These are phyloP conservation scores for Rhinopithecus roxellana DNA, from an alignment of 2,113 vertebrate genomes.

Conservation along the genomic window DNA sequence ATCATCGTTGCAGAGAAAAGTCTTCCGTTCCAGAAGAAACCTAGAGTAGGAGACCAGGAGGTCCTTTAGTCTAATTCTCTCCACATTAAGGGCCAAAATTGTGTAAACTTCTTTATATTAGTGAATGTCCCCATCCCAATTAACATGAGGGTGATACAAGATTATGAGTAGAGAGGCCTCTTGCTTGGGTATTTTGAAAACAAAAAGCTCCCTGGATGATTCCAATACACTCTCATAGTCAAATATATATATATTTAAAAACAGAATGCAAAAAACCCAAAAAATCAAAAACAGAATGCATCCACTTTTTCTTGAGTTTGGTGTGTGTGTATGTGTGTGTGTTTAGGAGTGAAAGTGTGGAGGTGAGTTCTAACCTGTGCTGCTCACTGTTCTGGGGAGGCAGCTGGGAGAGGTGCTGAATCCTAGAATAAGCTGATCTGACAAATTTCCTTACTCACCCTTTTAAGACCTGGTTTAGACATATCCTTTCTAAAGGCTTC, in stretches of 20 bases:
- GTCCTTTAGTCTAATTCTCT: not conserved
- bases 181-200: not conserved
- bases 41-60: not conserved
- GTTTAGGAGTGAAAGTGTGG: not conserved
- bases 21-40: not conserved
- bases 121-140: not conserved
- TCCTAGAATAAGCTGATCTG: not conserved
- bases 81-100: not conserved
- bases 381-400: not conserved
- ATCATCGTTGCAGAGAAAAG: not conserved
- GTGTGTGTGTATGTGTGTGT: not conserved
- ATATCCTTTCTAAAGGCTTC: not conserved
- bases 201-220: not conserved
- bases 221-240: not conserved
- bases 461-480: not conserved
- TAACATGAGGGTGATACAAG: not conserved
- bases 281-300: not conserved
- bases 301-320: not conserved
- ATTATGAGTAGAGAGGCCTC: not conserved
- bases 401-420: not conserved
- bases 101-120: not conserved
- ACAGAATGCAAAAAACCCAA: not conserved
- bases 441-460: not conserved
- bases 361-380: not conserved
- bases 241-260: not conserved